phyloP scores from a whole-genome alignment of 1,140 invertebrate species.

The Hestina assimilis region DNA sequence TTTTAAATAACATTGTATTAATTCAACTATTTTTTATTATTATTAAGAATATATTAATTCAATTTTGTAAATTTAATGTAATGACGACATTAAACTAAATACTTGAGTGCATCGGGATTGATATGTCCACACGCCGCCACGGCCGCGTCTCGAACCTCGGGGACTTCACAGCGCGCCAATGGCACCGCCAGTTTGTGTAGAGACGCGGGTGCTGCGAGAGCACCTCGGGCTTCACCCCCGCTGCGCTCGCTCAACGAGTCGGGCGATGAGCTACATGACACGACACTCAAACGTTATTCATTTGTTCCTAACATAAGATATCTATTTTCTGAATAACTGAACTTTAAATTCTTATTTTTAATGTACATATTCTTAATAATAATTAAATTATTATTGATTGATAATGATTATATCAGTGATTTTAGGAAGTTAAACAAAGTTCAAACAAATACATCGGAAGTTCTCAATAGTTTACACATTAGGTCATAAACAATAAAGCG shows the following conservation, averaged over 20 bases:
- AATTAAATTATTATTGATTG: too few relatives aligned
- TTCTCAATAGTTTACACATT: too few relatives aligned
- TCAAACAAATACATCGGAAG: too few relatives aligned
- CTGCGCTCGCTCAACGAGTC: slow-evolving; percentile 91
- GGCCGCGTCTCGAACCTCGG: slow-evolving; percentile 95
- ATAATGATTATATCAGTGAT: too few relatives aligned
- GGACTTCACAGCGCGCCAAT: slow-evolving; percentile 92
- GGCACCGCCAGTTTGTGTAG: slow-evolving; percentile 96
- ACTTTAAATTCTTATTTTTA: too few relatives aligned
- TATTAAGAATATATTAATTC: too few relatives aligned
- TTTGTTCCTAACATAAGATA: neutral
- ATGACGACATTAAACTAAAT: too few relatives aligned
- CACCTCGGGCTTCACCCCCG: slow-evolving; percentile 81
- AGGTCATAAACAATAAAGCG: too few relatives aligned
- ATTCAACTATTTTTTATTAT: neutral
- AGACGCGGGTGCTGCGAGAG: slow-evolving; percentile 86
- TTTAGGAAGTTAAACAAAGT: too few relatives aligned
- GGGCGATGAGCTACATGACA: slow-evolving; percentile 84
- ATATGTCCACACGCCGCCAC: slow-evolving; percentile 96
- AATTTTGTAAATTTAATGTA: slow-evolving; percentile 27
- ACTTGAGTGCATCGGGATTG: slow-evolving; percentile 95
- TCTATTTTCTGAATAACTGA: too few relatives aligned
- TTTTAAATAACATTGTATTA: neutral
- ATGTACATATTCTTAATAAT: too few relatives aligned
- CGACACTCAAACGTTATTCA: neutral